Base-by-base conservation (phyloP, 2,113 vertebrate species). In the Brachyhypopomus occidentalis region DNA sequence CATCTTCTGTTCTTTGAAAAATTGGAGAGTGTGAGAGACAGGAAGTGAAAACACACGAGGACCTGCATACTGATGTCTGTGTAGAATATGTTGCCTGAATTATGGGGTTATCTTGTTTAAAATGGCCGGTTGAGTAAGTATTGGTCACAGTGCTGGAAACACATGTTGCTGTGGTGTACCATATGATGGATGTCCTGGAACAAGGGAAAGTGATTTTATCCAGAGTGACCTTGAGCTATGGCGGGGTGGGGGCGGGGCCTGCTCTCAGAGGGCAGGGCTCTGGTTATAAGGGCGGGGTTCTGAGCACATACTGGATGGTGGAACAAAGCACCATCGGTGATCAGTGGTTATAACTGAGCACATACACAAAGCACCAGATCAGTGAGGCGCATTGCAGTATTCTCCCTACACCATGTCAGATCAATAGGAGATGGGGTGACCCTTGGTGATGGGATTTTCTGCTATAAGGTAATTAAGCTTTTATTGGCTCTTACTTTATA, bases 361-460 rank as follows among this genome's bases (percentile, higher is more conserved):
- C 70, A 41, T 75, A 82, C 59, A 74, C 69, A 36, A 69, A 82
- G 77, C 78, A 66, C 66, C 63, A 19, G 48, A 82, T 85, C 77
- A 76, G 82, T 85, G 36, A 82, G 72, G 64, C 76, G 58, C 66
- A 76, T 82, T 71, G 55, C 23, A 72, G 36, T 34, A 48, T 62
- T 67, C 66, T 85, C 45, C 45, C 72, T 25, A 48, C 30, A 59
- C 64, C 30, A 72, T 79, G 60, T 75, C 76, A 62, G 71, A 79
- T 79, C 84, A 66, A 79, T 85, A 75, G 55, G 63, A 82, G 82
- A 82, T 63, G 75, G 64, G 79, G 72, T 79, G 84, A 82, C 80
- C 76, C 71, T 41, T 55, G 7, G n/a, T 80, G 72, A 71, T 75
- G 69, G 62, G 67, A 62, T 75, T 75, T 75, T 73, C 71, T 85